Evolutionary conservation across 2,888 invertebrate species (phyloP), one percentile per base, ranked within the genome.

Genomic region (Pristionchus exspectatus): DNA sequence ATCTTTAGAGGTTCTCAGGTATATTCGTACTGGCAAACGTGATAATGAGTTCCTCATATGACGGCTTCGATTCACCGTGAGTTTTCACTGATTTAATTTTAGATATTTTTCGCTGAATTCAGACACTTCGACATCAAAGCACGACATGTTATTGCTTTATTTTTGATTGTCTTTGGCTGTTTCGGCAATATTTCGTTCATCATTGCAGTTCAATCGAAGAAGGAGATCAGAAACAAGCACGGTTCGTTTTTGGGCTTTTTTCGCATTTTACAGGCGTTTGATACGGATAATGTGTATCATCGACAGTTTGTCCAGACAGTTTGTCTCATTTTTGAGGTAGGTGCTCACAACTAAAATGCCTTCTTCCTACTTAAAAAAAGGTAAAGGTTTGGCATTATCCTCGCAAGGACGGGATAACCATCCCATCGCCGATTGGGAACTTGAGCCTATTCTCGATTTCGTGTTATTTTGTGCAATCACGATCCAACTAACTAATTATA

Each of bases 111-210:
- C 3, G 9, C 3, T n/a, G 21, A 44, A 18, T 77, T 77, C 44
- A 77, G 77, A 24, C 77, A 38, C 4, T 24, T 44, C 5, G 77
- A 77, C 4, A 38, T 24, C 38, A 44, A 77, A 16, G 44, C 44
- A 24, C 38, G 77, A 9, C 44, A 44, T 38, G 44, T 44, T 24
- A 38, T 44, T 21, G 44, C 44, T 0, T 14, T 44, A 10, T 38
- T 77, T 77, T 12, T 77, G 24, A 24, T 77, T 12, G 38, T 5
- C 3, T 38, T 44, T 24, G 77, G 77, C 9, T 2, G 38, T 9
- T 77, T 77, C 44, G 77, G 77, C 10, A 77, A 77, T 44, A 16
- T 38, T 44, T 77, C 77, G 12, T 77, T 77, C 44, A 24, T 77
- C 5, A 7, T 77, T 10, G 77, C 77, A 2, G 77, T 77, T 44